Evolutionary conservation across 1,140 invertebrate species (phyloP).

Genomic region (Branchinecta lynchi): DNA sequence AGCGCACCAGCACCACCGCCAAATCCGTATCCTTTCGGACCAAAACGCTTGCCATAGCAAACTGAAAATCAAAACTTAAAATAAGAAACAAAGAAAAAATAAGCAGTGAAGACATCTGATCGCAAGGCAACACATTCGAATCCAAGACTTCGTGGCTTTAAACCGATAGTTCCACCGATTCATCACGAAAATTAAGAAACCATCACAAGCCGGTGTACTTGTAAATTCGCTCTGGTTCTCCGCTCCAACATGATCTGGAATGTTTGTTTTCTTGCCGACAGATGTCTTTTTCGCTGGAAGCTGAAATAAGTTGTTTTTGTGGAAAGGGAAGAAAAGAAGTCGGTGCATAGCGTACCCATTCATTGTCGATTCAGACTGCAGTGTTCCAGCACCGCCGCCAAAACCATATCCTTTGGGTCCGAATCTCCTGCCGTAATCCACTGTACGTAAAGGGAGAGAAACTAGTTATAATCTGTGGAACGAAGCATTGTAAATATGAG

Average conservation of each 20-base stretch:
- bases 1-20: constrained; percentile 53
- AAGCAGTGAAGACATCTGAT: too few relatives aligned
- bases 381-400: constrained; percentile 51
- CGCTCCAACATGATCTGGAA: too few relatives aligned
- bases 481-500: too few relatives aligned
- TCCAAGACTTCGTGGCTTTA: too few relatives aligned
- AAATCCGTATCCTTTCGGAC: constrained; percentile 77
- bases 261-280: too few relatives aligned
- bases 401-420: constrained; percentile 86
- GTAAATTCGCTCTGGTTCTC: too few relatives aligned
- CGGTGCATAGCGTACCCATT: not conserved
- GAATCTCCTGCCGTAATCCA: constrained; percentile 83
- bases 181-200: too few relatives aligned
- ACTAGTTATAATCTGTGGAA: too few relatives aligned
- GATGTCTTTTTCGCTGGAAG: not conserved
- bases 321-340: constrained; percentile 11
- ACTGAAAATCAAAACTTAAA: constrained; percentile 32
- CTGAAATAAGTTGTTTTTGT: not conserved
- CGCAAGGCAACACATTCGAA: too few relatives aligned
- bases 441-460: constrained; percentile 36
- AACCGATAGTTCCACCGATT: too few relatives aligned
- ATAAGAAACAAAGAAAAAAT: not conserved
- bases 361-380: constrained; percentile 25
- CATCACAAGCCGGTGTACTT: too few relatives aligned
- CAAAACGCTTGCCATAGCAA: constrained; percentile 63